Conservation (phyloP, 2,113 vertebrate species). For the Syrmaticus mikado region DNA sequence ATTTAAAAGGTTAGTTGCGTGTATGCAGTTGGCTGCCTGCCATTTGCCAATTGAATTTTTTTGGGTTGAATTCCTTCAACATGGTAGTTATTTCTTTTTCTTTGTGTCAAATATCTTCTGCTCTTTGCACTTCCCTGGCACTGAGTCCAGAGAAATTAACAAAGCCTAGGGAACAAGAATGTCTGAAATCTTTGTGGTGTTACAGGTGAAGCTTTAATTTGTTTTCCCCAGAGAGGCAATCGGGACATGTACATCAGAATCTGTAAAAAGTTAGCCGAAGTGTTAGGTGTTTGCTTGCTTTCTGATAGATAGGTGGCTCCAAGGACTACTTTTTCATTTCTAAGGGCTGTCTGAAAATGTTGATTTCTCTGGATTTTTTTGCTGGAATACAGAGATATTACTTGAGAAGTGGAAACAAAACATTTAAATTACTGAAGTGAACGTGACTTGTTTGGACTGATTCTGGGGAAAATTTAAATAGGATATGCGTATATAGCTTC, state of each 20-base stretch:
- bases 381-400: not conserved
- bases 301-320: not conserved
- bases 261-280: not conserved
- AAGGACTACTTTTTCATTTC: not conserved
- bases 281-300: not conserved
- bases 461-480: not conserved
- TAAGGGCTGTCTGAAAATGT: not conserved
- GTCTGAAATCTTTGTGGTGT: not conserved
- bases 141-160: not conserved
- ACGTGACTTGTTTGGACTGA: not conserved
- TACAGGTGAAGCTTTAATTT: not conserved
- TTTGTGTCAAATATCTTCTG: not conserved
- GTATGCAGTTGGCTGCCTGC: not conserved
- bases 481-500: not conserved
- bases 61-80: not conserved
- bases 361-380: not conserved
- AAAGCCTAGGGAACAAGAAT: not conserved
- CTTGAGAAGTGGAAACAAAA: not conserved
- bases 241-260: not conserved
- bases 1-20: not conserved
- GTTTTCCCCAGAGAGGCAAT: not conserved
- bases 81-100: not conserved
- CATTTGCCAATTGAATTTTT: not conserved
- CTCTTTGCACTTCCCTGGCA: not conserved
- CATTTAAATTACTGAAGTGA: not conserved